Evolutionary conservation across 2,888 invertebrate genomes (phyloP).

Genomic region (Pseudoips prasinana): DNA sequence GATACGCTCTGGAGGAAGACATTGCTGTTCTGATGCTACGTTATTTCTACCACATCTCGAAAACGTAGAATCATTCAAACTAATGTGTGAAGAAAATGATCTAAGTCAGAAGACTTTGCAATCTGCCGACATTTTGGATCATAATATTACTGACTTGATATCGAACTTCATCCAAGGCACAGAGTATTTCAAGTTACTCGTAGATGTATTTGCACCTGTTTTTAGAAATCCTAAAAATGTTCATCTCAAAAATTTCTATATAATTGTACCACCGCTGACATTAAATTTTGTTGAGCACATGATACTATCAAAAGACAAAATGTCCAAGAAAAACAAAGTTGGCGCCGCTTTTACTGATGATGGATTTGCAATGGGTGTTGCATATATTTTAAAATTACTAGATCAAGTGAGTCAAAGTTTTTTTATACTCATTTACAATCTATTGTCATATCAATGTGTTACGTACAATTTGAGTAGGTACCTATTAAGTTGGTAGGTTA

Average conservation of each 20-base stretch:
- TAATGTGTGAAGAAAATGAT: conserved; percentile 82
- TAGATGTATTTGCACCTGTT: conserved; percentile 95
- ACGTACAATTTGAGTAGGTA: too few relatives aligned
- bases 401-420: conserved; percentile 85
- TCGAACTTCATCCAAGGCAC: conserved; percentile 93
- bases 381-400: conserved; percentile 94
- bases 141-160: conserved; percentile 88
- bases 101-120: conserved; percentile 83
- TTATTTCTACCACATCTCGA: conserved; percentile 92
- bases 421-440: background rate
- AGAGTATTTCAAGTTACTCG: conserved; percentile 94
- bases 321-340: conserved; percentile 93
- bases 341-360: conserved; percentile 98
- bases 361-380: conserved; percentile 97
- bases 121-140: conserved; percentile 88
- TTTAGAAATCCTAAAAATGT: conserved; percentile 93
- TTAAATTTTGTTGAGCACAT: conserved; percentile 97
- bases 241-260: conserved; percentile 95
- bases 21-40: conserved; percentile 95
- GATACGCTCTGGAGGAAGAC: conserved; percentile 95
- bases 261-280: conserved; percentile 96
- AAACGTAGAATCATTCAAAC: conserved; percentile 82
- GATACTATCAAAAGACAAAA: conserved; percentile 94
- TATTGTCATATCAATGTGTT: too few relatives aligned
- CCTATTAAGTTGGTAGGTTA: too few relatives aligned